Evolutionary conservation across 1,140 invertebrate species (phyloP).

Genomic region (Drosophila jambulina): DNA sequence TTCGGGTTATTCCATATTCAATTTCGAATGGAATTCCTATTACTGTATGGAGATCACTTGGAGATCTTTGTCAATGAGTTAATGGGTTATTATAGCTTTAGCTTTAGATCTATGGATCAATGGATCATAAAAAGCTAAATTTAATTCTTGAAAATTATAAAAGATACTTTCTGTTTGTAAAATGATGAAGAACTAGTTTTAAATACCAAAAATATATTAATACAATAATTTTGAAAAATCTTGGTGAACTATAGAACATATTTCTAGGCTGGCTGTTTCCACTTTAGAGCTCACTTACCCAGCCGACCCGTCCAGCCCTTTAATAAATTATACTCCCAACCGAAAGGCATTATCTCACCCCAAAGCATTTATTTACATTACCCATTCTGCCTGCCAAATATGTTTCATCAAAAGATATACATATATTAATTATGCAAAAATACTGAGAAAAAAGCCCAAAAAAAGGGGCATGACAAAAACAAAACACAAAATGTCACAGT

Average conservation of each 20-base stretch:
- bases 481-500: conserved; percentile 64
- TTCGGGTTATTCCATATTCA: conserved; percentile 16
- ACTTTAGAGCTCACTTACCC: background rate
- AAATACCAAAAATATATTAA: too few relatives aligned
- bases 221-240: background rate
- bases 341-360: conserved; percentile 42
- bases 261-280: too few relatives aligned
- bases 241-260: background rate
- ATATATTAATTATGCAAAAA: conserved; percentile 77
- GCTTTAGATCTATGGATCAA: background rate
- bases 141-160: too few relatives aligned
- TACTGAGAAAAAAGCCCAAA: conserved; percentile 27
- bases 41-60: background rate
- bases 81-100: background rate
- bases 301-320: background rate
- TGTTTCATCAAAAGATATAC: conserved; percentile 67
- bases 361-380: conserved; percentile 73
- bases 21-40: conserved; percentile 1
- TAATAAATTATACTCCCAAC: conserved; percentile 10
- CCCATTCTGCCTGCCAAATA: conserved; percentile 61
- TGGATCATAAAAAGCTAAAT: too few relatives aligned
- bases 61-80: background rate
- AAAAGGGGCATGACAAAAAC: conserved; percentile 37
- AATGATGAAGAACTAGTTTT: too few relatives aligned
- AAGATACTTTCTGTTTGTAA: too few relatives aligned